phyloP scores from a whole-genome alignment of 1,140 invertebrate genomes.

The Dendrolimus punctatus region DNA sequence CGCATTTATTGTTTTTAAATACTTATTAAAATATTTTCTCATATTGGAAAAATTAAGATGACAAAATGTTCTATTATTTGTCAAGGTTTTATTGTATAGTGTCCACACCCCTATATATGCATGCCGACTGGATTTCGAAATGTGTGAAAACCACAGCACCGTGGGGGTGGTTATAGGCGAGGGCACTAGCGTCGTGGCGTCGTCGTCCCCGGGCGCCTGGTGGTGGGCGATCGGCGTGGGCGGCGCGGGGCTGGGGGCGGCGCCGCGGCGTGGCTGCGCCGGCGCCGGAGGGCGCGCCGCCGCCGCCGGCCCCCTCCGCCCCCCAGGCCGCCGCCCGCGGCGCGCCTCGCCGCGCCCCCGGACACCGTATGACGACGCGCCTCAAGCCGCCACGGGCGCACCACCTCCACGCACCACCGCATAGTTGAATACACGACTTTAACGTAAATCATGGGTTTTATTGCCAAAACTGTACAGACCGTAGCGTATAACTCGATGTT shows the following conservation, averaged over 20 bases:
- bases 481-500: too few relatives aligned
- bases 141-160: too few relatives aligned
- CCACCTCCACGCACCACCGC: conserved; percentile 20
- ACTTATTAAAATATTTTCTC: too few relatives aligned
- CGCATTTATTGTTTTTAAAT: too few relatives aligned
- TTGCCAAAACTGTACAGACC: too few relatives aligned
- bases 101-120: too few relatives aligned
- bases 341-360: conserved; percentile 30
- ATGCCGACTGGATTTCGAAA: too few relatives aligned
- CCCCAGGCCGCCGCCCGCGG: conserved; percentile 32
- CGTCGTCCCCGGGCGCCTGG: conserved; percentile 25
- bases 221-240: conserved; percentile 19
- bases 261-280: conserved; percentile 16
- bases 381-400: conserved; percentile 27
- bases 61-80: too few relatives aligned
- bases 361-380: conserved; percentile 50
- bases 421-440: conserved; percentile 41
- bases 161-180: conserved; percentile 13
- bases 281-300: conserved; percentile 39
- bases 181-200: conserved; percentile 15
- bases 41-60: too few relatives aligned
- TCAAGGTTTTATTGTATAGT: too few relatives aligned
- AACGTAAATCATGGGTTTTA: conserved; percentile 31
- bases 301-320: conserved; percentile 26
- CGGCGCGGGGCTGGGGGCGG: conserved; percentile 22